Evolutionary conservation across 2,797 vertebrate species (phyloP).

Genomic region (Siniperca obscura): DNA sequence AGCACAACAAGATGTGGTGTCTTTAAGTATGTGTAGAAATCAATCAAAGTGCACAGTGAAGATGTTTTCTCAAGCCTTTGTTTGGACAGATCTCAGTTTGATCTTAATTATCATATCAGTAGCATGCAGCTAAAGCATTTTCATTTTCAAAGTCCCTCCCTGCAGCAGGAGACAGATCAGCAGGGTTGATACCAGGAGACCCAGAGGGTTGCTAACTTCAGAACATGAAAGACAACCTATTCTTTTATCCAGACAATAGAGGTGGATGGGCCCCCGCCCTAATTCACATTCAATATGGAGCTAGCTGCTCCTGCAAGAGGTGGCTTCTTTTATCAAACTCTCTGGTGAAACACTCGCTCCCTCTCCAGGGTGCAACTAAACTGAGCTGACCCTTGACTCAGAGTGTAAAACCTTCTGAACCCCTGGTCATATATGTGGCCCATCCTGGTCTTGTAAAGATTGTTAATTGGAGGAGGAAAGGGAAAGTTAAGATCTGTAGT

Average conservation of each 20-base stretch:
- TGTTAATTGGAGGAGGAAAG: slow-evolving; percentile 43
- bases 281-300: slow-evolving; percentile 59
- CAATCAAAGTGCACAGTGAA: slow-evolving; percentile 15
- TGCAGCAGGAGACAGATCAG: slow-evolving; percentile 49
- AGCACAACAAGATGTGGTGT: not conserved
- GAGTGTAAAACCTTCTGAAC: slow-evolving; percentile 37
- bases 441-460: slow-evolving; percentile 33
- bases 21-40: not conserved
- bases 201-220: slow-evolving; percentile 47
- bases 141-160: slow-evolving; percentile 35
- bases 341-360: slow-evolving; percentile 56
- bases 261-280: slow-evolving; percentile 31
- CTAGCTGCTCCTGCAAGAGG: slow-evolving; percentile 37
- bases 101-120: slow-evolving; percentile 56
- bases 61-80: slow-evolving; percentile 1
- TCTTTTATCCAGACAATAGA: slow-evolving; percentile 68
- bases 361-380: slow-evolving; percentile 64
- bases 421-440: slow-evolving; percentile 10
- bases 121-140: slow-evolving; percentile 32
- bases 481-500: slow-evolving; percentile 34
- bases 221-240: slow-evolving; percentile 63
- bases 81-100: slow-evolving; percentile 15
- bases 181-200: slow-evolving; percentile 41
- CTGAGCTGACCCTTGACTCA: slow-evolving; percentile 60
- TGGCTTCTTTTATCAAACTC: slow-evolving; percentile 40